Conservation (phyloP, 2,888 invertebrate genomes). For the Amiota minor region DNA sequence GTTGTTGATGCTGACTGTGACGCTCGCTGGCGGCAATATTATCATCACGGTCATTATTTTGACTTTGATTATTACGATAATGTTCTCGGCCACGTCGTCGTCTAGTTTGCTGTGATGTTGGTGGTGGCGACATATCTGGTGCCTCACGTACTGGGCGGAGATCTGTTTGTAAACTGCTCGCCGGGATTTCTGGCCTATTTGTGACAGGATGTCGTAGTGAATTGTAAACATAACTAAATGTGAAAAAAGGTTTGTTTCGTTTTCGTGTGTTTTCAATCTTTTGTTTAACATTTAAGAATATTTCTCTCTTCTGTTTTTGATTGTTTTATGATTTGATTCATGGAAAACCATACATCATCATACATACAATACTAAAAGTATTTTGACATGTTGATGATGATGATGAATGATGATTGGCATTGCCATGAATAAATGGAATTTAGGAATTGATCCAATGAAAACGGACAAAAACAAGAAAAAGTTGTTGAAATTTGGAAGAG, state of each 20-base stretch:
- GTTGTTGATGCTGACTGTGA: not conserved
- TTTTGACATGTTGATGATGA: no score
- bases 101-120: conserved; percentile 38
- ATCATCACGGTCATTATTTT: conserved; percentile 3
- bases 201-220: conserved; percentile 55
- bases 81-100: conserved; percentile 47
- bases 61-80: conserved; percentile 37
- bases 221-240: conserved; percentile 65
- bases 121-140: conserved; percentile 46
- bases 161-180: conserved; percentile 59
- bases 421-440: not conserved
- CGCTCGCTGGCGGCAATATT: not conserved
- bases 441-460: no score
- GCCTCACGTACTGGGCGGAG: conserved; percentile 58
- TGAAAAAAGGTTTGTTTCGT: no score
- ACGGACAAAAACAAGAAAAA: no score
- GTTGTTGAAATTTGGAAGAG: no score
- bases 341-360: no score
- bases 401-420: not conserved
- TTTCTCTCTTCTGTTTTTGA: no score
- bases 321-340: no score
- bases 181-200: conserved; percentile 50
- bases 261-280: no score
- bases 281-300: no score
- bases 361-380: no score